phyloP scores from a whole-genome alignment of 2,888 invertebrate species.

The Sminthurides aquaticus region DNA sequence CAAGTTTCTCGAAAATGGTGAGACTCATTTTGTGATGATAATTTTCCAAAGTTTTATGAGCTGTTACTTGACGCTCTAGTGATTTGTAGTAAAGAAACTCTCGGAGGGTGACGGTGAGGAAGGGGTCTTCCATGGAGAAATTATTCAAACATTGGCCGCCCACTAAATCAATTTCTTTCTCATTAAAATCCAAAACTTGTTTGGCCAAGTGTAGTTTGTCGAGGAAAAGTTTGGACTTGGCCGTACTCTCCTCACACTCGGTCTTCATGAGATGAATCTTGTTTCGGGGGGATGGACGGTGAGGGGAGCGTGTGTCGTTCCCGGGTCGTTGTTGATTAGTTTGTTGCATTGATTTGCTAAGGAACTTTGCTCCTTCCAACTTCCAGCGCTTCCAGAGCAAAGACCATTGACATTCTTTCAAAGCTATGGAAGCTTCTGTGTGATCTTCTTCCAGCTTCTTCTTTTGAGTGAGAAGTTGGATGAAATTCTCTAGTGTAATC shows the following conservation, averaged over 20 bases:
- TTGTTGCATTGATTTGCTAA: too few species aligned
- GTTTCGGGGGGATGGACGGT: neutral
- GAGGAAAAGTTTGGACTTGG: neutral
- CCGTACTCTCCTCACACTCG: slow-evolving; percentile 6
- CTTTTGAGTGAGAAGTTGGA: slow-evolving; percentile 20
- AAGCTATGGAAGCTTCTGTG: slow-evolving; percentile 14
- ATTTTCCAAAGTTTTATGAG: slow-evolving; percentile 20
- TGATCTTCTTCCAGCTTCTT: slow-evolving; percentile 25
- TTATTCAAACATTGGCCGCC: neutral
- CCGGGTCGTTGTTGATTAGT: neutral
- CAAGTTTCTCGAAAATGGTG: slow-evolving; percentile 18
- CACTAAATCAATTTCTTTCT: slow-evolving; percentile 16
- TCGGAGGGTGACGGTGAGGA: slow-evolving; percentile 22
- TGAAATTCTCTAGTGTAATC: slow-evolving; percentile 22
- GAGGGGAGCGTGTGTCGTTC: neutral
- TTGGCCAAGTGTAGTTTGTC: slow-evolving; percentile 10
- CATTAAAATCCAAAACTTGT: slow-evolving; percentile 18
- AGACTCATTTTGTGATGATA: slow-evolving; percentile 22
- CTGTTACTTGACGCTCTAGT: slow-evolving; percentile 21
- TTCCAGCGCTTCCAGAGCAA: slow-evolving; percentile 21
- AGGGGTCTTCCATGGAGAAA: slow-evolving; percentile 22
- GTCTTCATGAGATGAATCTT: slow-evolving; percentile 5
- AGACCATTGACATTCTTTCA: slow-evolving; percentile 18
- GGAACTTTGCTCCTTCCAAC: slow-evolving; percentile 10
- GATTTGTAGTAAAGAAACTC: slow-evolving; percentile 26